Evolutionary conservation across 2,113 vertebrate genomes (phyloP).

Genomic region (Corvus moneduloides): DNA sequence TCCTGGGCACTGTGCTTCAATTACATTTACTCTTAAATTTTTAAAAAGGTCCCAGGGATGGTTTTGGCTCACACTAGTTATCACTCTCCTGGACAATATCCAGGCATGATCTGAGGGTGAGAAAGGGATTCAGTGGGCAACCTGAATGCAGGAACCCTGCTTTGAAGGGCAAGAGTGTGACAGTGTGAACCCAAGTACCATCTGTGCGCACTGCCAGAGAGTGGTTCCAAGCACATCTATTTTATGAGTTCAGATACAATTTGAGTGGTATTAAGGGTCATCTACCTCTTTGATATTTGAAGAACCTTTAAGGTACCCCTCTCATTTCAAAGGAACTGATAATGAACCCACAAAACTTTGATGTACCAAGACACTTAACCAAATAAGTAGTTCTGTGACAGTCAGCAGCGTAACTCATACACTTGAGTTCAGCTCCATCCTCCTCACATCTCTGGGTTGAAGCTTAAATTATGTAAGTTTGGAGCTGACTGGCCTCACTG

Average conservation of each 20-base stretch:
- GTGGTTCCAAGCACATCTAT: not conserved
- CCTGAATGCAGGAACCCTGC: not conserved
- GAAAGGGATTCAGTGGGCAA: not conserved
- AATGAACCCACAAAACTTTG: not conserved
- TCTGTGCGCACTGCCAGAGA: not conserved
- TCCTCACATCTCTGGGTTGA: not conserved
- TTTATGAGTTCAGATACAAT: not conserved
- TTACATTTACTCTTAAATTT: not conserved
- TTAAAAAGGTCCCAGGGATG: not conserved
- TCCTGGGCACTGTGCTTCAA: not conserved
- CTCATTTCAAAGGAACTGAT: not conserved
- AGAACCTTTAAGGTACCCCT: not conserved
- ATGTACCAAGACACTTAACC: not conserved
- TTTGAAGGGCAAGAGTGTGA: not conserved
- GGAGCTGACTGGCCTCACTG: not conserved
- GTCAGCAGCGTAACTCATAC: not conserved
- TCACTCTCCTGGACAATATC: not conserved
- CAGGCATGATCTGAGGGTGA: not conserved
- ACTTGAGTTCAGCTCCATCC: not conserved
- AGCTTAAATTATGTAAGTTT: not conserved
- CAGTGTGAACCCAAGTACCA: not conserved
- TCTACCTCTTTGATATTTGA: not conserved
- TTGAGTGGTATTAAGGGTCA: not conserved
- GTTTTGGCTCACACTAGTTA: not conserved
- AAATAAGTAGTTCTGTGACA: not conserved